Evolutionary conservation across 2,113 vertebrate species (phyloP), one percentile per base, ranked within the genome.

Genomic region (Sapayoa aenigma): DNA sequence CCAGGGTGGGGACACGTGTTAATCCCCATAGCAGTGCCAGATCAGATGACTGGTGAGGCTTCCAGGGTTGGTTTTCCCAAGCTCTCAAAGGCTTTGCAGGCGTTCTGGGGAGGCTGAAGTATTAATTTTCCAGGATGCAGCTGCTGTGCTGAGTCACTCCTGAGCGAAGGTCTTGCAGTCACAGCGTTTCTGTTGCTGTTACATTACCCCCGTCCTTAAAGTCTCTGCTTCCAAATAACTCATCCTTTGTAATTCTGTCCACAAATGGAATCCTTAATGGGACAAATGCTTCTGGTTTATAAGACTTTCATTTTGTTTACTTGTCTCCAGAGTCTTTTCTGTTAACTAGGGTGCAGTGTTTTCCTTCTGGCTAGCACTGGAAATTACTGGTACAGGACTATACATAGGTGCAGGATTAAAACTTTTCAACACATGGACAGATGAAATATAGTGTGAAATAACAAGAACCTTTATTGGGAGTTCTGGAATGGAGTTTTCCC

Each of bases 131-230:
- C 78, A 53, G 91, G 91, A 62, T 87, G 67, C 94, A 95, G 89
- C 93, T 95, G 91, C 84, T 88, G 71, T 84, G 84, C 93, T 90
- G 84, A 95, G 90, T 91, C 50, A 76, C 53, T 50, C 74, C 25
- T 30, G 13, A 65, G 87, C 0, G 0, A 55, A 72, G 74, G 49
- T 68, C 89, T 77, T 75, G 58, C 67, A 93, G 60, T 62, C 60
- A 4, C 81, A 79, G 93, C 41, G 0, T 67, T 92, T 95, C 75
- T 84, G 37, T 80, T 46, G 5, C 67, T 74, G 59, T 35, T 82
- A 55, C 2, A 2, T 86, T 81, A 31, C 46, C 3, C 1, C 9
- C 44, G 82, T 63, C 71, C 67, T 80, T 95, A 89, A 74, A 63
- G 33, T 11, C 69, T 89, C 31, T 2, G 2, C 60, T 84, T 72